Evolutionary conservation across 2,888 invertebrate species (phyloP), one percentile per base, ranked within the genome.

Genomic region (Epistrophe eligans): DNA sequence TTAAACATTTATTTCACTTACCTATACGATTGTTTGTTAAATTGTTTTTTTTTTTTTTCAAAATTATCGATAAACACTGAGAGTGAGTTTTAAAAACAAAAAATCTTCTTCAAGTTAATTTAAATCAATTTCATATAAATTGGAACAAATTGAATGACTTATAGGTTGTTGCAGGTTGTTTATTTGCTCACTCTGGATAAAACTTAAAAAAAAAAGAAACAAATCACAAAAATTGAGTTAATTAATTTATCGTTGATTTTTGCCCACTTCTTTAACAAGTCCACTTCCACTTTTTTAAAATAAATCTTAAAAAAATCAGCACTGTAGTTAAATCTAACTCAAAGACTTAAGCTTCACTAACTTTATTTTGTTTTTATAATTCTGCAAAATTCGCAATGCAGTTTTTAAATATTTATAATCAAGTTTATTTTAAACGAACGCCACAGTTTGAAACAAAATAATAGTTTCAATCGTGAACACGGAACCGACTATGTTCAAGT

Each of bases 81-180:
- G 38, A 38, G 67, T 32, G 43, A 58, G 11, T 67, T 50, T 50
- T 24, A 58, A 62, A 55, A 35, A 72, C 48, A 32, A 71, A 45
- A 77, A 77, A 77, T 77, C 19, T 73, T 48, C 52, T 77, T 77
- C 48, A 77, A 77, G 62, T 70, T 82, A 85, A 85, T 85, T 85
- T 82, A 85, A 85, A 77, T 82, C 85, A 85, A 85, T 85, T 85
- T 70, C 60, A 77, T 64, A 64, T 77, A 77, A 85, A 85, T 85
- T 85, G 82, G 24, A 62, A 57, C 77, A 82, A 82, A 85, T 85
- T 85, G 82, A 82, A 72, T 80, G 72, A 76, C 28, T 84, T 67
- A 19, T 67, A 50, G 35, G 35, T 35, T 52, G 32, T 74, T 52
- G 74, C 40, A 52, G 40, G 38, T 67, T 55, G 24, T 32, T 60